These are phyloP conservation scores for Timema cristinae DNA, from an alignment of 2,888 invertebrate species.

Conservation along the genomic window DNA sequence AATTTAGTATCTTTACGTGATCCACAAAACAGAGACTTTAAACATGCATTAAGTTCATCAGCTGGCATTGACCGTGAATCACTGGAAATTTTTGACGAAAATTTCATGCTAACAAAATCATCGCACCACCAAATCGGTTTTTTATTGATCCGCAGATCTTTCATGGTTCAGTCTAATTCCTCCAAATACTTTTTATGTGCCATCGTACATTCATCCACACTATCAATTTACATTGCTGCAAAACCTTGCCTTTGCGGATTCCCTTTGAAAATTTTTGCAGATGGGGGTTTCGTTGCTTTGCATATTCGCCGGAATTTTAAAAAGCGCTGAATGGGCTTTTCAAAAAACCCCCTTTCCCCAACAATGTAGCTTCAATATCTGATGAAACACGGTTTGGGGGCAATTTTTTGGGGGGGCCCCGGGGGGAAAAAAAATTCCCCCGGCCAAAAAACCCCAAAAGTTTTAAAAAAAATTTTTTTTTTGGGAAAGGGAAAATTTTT, in stretches of 20 bases:
- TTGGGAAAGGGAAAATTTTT: too few relatives aligned
- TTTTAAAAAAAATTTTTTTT: too few relatives aligned
- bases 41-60: slow-evolving; percentile 13
- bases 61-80: not conserved
- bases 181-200: not conserved
- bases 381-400: too few relatives aligned
- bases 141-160: not conserved
- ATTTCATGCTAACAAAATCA: not conserved
- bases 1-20: not conserved
- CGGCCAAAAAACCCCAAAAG: too few relatives aligned
- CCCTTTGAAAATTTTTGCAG: not conserved
- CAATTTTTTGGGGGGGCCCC: too few relatives aligned
- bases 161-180: not conserved
- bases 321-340: not conserved
- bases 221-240: slow-evolving; percentile 6
- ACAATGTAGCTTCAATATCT: not conserved
- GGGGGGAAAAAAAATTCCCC: not conserved
- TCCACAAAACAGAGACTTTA: not conserved
- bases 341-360: too few relatives aligned
- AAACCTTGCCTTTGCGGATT: not conserved
- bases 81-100: slow-evolving; percentile 2
- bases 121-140: not conserved
- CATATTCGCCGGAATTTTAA: not conserved
- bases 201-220: slow-evolving; percentile 1
- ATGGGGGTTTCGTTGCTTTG: not conserved